These are phyloP conservation scores for Symphodus melops DNA, from an alignment of 2,113 vertebrate genomes.

Conservation along the genomic window DNA sequence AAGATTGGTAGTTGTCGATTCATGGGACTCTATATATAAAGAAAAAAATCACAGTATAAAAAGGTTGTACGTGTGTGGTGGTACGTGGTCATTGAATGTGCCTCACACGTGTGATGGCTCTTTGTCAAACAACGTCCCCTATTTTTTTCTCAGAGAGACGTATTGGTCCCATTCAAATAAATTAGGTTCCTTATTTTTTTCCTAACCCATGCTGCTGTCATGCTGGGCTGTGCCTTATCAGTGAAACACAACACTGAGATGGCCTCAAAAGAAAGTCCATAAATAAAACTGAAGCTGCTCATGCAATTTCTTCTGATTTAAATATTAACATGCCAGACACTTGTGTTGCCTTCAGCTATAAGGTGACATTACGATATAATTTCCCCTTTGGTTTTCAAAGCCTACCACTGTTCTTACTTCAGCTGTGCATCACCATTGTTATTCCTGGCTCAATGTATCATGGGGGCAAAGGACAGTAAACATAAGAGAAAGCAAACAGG, in stretches of 20 bases:
- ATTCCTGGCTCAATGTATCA: not conserved
- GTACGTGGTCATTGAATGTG: no score
- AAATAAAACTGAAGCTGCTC: not conserved
- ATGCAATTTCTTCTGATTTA: not conserved
- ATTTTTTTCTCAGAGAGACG: no score
- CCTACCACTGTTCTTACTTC: not conserved
- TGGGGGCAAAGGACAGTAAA: no score
- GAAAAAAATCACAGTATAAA: no score
- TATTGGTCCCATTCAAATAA: no score
- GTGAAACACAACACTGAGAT: not conserved
- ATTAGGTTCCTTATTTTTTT: no score
- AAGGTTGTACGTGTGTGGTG: no score
- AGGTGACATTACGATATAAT: not conserved
- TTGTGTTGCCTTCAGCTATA: not conserved
- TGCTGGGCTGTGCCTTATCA: not conserved
- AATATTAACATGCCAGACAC: not conserved
- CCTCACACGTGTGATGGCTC: no score
- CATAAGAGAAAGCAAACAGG: not conserved
- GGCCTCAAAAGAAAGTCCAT: not conserved
- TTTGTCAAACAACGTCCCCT: no score
- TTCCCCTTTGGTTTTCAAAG: not conserved
- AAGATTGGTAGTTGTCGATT: no score
- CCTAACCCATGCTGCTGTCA: not conserved
- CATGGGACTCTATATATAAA: no score
- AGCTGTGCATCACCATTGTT: not conserved